Evolutionary conservation across 30 jellyfish, hydroid and myxozoan genomes (phyloP).

Genomic region (Hydractinia echinata): DNA sequence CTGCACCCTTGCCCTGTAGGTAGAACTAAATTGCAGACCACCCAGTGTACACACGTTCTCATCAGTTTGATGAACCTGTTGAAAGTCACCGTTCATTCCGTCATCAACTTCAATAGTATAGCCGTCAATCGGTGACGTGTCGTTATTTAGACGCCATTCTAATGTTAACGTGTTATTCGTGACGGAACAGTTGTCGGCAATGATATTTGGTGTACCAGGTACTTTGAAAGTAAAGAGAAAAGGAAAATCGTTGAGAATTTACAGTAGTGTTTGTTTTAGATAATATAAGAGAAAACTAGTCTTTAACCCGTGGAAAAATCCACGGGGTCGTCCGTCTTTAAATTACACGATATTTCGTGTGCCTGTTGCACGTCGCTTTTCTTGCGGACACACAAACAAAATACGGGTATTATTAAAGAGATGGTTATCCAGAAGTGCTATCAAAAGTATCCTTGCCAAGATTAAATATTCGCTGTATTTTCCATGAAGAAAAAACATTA

Average conservation of each 20-base stretch:
- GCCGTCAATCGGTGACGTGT: slow-evolving; percentile 52
- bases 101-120: slow-evolving; percentile 77
- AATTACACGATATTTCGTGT: too few relatives aligned
- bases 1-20: slow-evolving; percentile 76
- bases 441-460: too few relatives aligned
- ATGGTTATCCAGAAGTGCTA: too few relatives aligned
- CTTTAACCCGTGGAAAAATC: too few relatives aligned
- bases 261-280: too few relatives aligned
- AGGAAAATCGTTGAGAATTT: background rate
- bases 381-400: too few relatives aligned
- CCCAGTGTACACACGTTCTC: slow-evolving; percentile 70
- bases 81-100: slow-evolving; percentile 78
- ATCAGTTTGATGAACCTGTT: slow-evolving; percentile 70
- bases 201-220: slow-evolving; percentile 74
- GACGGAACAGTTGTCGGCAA: slow-evolving; percentile 74
- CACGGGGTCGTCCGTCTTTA: too few relatives aligned
- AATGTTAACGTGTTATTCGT: slow-evolving; percentile 61
- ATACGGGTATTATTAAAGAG: too few relatives aligned
- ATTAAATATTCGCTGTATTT: too few relatives aligned
- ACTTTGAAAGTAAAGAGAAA: slow-evolving; percentile 31
- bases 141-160: slow-evolving; percentile 52
- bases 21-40: slow-evolving; percentile 81
- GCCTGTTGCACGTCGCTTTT: too few relatives aligned
- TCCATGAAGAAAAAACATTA: too few relatives aligned
- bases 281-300: too few relatives aligned